Percentiles rank a stretch among this genome's conserved stretches.
phyloP scores from a whole-genome alignment of 2,888 invertebrate genomes.

The Salticus scenicus region DNA sequence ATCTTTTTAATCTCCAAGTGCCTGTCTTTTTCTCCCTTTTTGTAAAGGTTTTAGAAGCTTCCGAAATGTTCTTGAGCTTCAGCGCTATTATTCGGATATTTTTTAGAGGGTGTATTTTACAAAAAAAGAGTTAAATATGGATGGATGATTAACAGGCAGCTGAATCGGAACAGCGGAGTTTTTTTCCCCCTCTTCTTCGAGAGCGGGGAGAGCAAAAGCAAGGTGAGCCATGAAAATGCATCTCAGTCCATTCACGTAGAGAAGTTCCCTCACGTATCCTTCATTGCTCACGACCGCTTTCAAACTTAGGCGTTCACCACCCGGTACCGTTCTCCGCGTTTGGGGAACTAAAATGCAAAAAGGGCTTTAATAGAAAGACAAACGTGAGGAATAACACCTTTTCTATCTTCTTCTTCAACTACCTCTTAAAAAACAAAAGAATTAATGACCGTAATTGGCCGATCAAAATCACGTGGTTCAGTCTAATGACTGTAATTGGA shows the following conservation, averaged over 20 bases:
- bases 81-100: too few species aligned
- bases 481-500: conserved; percentile 53
- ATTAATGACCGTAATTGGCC: conserved; percentile 58
- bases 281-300: conserved; percentile 12
- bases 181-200: too few species aligned
- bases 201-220: not conserved
- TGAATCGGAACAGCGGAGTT: not conserved
- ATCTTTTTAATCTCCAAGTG: too few species aligned
- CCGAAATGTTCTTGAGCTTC: too few species aligned
- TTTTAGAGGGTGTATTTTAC: too few species aligned
- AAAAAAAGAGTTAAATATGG: too few species aligned
- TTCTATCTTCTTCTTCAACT: conserved; percentile 22
- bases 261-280: conserved; percentile 27
- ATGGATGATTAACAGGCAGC: not conserved
- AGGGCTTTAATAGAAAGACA: conserved; percentile 23
- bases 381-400: conserved; percentile 62
- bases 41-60: too few species aligned
- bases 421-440: conserved; percentile 31
- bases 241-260: not conserved
- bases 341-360: not conserved
- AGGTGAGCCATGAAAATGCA: not conserved
- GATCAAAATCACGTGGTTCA: conserved; percentile 39
- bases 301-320: conserved; percentile 12
- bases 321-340: not conserved
- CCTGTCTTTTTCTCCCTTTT: too few species aligned